Percentiles rank a stretch among this genome's conserved stretches.
Conservation (phyloP, 2,113 vertebrate genomes). For the Clarias gariepinus region DNA sequence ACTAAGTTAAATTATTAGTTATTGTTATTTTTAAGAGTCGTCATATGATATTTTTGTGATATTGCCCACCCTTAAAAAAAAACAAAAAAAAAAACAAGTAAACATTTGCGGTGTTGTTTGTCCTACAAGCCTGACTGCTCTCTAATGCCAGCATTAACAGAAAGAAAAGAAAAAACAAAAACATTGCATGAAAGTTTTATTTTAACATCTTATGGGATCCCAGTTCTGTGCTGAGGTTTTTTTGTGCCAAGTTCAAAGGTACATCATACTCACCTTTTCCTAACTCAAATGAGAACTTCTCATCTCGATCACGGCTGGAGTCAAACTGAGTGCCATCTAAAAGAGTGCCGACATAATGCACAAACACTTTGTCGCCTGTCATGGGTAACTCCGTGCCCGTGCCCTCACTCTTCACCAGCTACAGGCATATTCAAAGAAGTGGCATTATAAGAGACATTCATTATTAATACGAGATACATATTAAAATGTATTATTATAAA, state of each 20-base stretch:
- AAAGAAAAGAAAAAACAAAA: no score
- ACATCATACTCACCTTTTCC: constrained; percentile 85
- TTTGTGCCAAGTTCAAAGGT: background rate
- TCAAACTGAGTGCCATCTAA: constrained; percentile 93
- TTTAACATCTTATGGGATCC: no score
- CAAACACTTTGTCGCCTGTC: constrained; percentile 93
- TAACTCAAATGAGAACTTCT: constrained; percentile 92
- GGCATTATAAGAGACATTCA: background rate
- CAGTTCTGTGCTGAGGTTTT: background rate
- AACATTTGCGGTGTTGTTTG: no score
- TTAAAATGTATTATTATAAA: no score
- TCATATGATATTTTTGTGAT: no score
- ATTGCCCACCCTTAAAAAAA: no score
- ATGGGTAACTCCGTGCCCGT: constrained; percentile 83
- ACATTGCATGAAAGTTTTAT: no score
- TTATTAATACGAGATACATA: background rate
- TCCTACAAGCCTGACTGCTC: no score
- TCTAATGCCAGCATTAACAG: no score
- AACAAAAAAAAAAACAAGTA: no score
- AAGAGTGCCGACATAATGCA: constrained; percentile 94
- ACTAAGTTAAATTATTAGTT: no score
- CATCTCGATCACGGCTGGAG: constrained; percentile 88
- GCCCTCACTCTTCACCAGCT: constrained; percentile 91
- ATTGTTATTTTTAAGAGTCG: no score
- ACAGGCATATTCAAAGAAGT: constrained; percentile 26